phyloP scores from a whole-genome alignment of 30 jellyfish, hydroid and myxozoan genomes.

The Turritopsis dohrnii region DNA sequence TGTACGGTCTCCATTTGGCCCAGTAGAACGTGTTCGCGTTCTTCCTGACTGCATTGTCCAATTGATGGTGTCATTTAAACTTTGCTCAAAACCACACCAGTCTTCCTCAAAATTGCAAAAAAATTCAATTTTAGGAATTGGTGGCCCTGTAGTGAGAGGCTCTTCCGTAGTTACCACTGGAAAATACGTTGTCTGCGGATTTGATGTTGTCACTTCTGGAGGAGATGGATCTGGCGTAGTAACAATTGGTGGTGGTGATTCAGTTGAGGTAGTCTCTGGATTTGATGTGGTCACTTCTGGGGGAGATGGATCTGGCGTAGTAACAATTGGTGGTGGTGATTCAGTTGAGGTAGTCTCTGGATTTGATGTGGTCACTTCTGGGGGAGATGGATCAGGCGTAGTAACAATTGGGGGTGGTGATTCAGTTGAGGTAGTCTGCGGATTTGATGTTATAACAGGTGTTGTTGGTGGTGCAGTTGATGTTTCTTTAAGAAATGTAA shows the following conservation, averaged over 20 bases:
- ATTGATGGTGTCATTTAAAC: constrained; percentile 44
- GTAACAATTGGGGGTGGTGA: constrained; percentile 47
- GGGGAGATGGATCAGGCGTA: not conserved
- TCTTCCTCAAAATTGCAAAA: constrained; percentile 76
- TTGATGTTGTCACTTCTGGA: not conserved
- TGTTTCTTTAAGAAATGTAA: not conserved
- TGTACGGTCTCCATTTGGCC: constrained; percentile 78
- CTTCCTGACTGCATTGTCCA: constrained; percentile 57
- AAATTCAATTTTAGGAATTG: constrained; percentile 23
- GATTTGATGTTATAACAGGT: constrained; percentile 33
- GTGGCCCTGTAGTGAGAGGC: not conserved
- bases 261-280: not conserved
- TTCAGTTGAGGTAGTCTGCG: constrained; percentile 56
- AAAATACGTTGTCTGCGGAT: not conserved
- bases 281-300: constrained; percentile 43
- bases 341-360: constrained; percentile 63
- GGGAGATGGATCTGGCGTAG: not conserved
- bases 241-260: not conserved
- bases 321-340: constrained; percentile 45
- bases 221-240: not conserved
- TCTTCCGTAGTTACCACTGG: not conserved
- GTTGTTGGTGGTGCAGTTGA: constrained; percentile 15
- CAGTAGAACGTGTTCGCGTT: constrained; percentile 70
- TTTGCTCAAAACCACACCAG: constrained; percentile 55
- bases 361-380: constrained; percentile 34